Base-by-base conservation (phyloP, 2,888 invertebrate genomes). In the Lepidochrysops patricia region DNA sequence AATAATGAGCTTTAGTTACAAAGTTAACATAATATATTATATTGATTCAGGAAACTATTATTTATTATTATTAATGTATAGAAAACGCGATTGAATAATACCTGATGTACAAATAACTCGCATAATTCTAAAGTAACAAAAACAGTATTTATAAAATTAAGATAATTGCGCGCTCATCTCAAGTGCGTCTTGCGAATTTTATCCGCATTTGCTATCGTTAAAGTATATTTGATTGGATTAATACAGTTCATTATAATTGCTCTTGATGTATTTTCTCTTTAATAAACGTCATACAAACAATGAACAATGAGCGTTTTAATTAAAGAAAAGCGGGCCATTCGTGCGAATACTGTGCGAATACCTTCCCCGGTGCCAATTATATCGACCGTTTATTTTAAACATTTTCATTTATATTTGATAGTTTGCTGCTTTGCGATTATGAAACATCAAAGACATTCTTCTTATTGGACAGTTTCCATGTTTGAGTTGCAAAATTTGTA, bases 251-350 rank as follows among this genome's bases (percentile, higher is more conserved):
- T 52, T 29, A 29, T 54, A 54, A 54, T 54, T 54, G 54, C 54
- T 54, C 54, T 54, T 54, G 54, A 54, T 54, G 29, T 54, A 54
- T 54, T 54, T 54, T 54, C 54, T 54, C 54, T 54, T 54, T 32
- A 54, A 19, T 32, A 54, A 54, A 54, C 54, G 54, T 32, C 27
- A 29, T 34, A 9, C 35, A 59, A 59, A 26, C 58, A 52, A 59
- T 34, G 50, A 52, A 59, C 50, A 59, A 59, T 35, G 52, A 59
- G 58, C 35, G 34, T 34, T 52, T 50, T 52, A 52, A 59, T 59
- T 59, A 59, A 59, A 59, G 50, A 59, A 52, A 59, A 27, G 35
- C 58, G 52, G 52, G 50, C 34, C 50, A 35, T 52, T 50, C 58
- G 58, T 50, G 58, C 58, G 58, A 58, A 50, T 35, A 25, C 35